Conservation (phyloP, 2,888 invertebrate species). For the Melangyna quadrimaculata region DNA sequence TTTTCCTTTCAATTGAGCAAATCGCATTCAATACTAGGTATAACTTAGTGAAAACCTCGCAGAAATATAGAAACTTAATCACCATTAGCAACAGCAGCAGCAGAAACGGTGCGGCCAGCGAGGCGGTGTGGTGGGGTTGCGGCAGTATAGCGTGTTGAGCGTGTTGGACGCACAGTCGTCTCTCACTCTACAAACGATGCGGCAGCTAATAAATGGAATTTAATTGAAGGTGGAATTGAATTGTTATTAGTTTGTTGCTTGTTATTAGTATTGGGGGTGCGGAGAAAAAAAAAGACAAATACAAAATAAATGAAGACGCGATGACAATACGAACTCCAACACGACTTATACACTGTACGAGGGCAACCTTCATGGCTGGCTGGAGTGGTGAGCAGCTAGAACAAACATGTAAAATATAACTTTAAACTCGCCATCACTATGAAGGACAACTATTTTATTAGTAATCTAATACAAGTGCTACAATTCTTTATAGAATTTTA, state of each 20-base stretch:
- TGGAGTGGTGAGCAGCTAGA: constrained; percentile 48
- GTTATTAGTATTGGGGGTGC: constrained; percentile 9
- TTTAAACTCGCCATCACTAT: constrained; percentile 26
- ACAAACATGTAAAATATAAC: constrained; percentile 39
- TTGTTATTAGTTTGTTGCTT: constrained; percentile 42
- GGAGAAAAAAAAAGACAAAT: not conserved
- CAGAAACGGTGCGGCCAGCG: not conserved
- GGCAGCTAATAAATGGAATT: constrained; percentile 48
- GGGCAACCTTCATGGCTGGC: constrained; percentile 58
- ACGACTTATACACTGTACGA: not conserved
- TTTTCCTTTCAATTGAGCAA: constrained; percentile 42
- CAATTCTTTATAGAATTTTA: constrained; percentile 23
- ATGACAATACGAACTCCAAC: not conserved
- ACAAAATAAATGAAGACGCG: constrained; percentile 18
- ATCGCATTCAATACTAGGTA: not conserved
- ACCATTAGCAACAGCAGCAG: not conserved
- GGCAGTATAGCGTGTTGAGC: not conserved
- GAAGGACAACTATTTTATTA: constrained; percentile 45
- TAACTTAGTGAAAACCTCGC: constrained; percentile 21
- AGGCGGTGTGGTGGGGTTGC: too few relatives aligned
- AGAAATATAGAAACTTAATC: constrained; percentile 42
- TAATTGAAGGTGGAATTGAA: constrained; percentile 59
- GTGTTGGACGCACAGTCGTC: not conserved
- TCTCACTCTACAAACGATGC: not conserved
- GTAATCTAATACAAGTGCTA: constrained; percentile 32